Base-by-base conservation (phyloP, 92 coral and sea anemone genomes). In the Phenganax subtilis region DNA sequence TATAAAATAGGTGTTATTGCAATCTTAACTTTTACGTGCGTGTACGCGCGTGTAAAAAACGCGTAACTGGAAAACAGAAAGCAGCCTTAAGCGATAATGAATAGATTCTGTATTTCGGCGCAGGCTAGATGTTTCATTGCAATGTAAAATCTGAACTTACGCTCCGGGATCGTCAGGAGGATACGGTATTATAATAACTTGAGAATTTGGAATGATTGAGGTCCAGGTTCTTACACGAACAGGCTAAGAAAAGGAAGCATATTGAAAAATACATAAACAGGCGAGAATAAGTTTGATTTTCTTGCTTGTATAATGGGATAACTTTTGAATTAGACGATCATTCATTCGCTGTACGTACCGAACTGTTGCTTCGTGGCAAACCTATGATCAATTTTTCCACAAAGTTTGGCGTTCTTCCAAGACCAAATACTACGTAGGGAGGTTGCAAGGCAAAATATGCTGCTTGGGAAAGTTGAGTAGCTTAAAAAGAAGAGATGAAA, bases 401-500 rank as follows among this genome's bases (percentile, higher is more conserved):
- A 86, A 94, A 94, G 88, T 94, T 94, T 37, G 98, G 97, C 0
- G 98, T 92, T 30, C 91, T 85, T 57, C 98, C 98, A 63, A 94
- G 88, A 10, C 98, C 98, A 87, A 94, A 94, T 75, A 90, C 88
- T 29, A 84, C 86, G 85, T 88, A 94, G 8, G 98, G 98, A 51
- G 91, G 89, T 75, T 94, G 98, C 6, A 94, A 91, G 29, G 98
- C 97, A 73, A 87, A 94, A 86, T 94, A 93, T n/a, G 92, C 88
- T 16, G 98, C 91, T 87, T 94, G 98, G 28, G 97, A 90, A 59
- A 94, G 87, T 79, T 94, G 98, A 29, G 90, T 93, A 71, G 97
- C 98, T 94, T 75, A 3, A 66, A 66, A 66, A 20, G 25, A 54
- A 55, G 59, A 71, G 28, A 73, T 29, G 7, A 12, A 54, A 82